A percentile compares a stretch with the other conserved stretches of the same genome.
phyloP scores from a whole-genome alignment of 2,113 vertebrate genomes.

The Anolis sagrei region DNA sequence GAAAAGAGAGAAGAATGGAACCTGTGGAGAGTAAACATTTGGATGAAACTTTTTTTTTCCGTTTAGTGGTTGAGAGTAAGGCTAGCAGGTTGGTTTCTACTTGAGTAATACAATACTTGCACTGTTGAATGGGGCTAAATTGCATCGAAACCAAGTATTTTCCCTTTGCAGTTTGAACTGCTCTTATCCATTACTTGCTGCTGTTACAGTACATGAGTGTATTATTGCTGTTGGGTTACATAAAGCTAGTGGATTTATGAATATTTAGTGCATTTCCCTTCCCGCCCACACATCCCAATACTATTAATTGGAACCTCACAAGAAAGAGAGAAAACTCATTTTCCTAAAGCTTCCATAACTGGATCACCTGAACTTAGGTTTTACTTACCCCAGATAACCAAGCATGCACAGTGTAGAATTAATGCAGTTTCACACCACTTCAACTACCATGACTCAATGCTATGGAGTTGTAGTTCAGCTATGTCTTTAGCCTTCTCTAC shows the following conservation, averaged over 20 bases:
- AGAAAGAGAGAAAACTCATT: not conserved
- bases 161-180: not conserved
- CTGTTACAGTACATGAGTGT: not conserved
- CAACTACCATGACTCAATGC: too few species aligned
- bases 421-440: too few species aligned
- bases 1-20: not conserved
- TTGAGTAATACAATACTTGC: not conserved
- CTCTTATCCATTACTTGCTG: too few species aligned
- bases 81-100: not conserved
- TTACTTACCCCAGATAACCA: not conserved
- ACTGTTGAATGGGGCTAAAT: not conserved
- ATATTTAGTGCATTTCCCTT: too few species aligned
- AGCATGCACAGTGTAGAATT: too few species aligned
- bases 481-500: too few species aligned
- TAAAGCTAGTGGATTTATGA: not conserved
- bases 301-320: not conserved
- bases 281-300: not conserved
- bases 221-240: not conserved
- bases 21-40: not conserved
- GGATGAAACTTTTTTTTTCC: not conserved
- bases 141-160: not conserved
- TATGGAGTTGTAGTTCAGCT: too few species aligned
- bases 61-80: not conserved
- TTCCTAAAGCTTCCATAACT: not conserved
- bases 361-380: not conserved